A percentile compares a stretch with the other conserved stretches of the same genome.
phyloP scores from a whole-genome alignment of 2,888 invertebrate genomes.

The Spicauda simplicius region DNA sequence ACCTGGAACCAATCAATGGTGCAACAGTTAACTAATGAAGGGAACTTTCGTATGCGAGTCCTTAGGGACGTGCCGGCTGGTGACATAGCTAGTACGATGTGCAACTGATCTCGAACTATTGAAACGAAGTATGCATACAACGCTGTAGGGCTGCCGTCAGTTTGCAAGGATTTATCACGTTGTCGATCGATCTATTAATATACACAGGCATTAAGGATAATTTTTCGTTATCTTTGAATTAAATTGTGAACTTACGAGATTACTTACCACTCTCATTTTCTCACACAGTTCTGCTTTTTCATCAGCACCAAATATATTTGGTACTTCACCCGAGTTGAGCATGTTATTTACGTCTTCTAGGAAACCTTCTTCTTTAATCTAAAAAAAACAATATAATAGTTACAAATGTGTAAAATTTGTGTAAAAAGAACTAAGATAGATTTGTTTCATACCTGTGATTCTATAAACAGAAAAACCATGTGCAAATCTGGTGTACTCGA shows the following conservation, averaged over 20 bases:
- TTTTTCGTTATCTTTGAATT: no score
- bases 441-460: slow-evolving; percentile 88
- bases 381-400: slow-evolving; percentile 38
- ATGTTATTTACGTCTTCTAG: slow-evolving; percentile 97
- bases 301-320: slow-evolving; percentile 93
- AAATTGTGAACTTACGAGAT: background rate
- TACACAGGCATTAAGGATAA: no score
- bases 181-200: slow-evolving; percentile 91
- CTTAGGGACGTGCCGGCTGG: slow-evolving; percentile 94
- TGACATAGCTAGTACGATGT: slow-evolving; percentile 95
- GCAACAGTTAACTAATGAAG: slow-evolving; percentile 96
- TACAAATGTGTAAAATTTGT: background rate
- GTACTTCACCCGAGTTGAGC: slow-evolving; percentile 96
- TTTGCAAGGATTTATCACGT: slow-evolving; percentile 93
- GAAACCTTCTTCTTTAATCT: slow-evolving; percentile 97
- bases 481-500: slow-evolving; percentile 93
- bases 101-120: slow-evolving; percentile 95
- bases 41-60: slow-evolving; percentile 94
- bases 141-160: slow-evolving; percentile 96
- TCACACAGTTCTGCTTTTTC: slow-evolving; percentile 96
- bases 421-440: no score
- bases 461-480: slow-evolving; percentile 95
- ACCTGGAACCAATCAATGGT: slow-evolving; percentile 98
- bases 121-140: slow-evolving; percentile 96
- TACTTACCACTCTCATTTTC: slow-evolving; percentile 90